These are phyloP conservation scores for Dendrocincla fuliginosa DNA, from an alignment of 2,797 vertebrate genomes.

Conservation along the genomic window DNA sequence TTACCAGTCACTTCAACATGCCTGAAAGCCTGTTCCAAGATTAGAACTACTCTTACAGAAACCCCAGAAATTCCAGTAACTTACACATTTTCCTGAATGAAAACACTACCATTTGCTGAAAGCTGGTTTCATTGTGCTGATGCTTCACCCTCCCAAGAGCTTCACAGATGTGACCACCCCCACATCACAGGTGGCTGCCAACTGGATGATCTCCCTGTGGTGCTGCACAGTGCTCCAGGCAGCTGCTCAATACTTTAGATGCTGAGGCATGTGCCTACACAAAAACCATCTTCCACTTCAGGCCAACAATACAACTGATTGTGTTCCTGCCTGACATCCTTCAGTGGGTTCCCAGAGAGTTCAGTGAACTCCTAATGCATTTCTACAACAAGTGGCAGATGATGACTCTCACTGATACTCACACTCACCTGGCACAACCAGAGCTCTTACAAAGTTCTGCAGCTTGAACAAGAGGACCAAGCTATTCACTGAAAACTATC, in stretches of 20 bases:
- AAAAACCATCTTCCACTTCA: neutral
- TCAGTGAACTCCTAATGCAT: neutral
- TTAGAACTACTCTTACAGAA: neutral
- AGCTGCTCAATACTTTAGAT: neutral
- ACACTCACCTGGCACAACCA: neutral
- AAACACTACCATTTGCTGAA: neutral
- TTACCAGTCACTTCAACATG: neutral
- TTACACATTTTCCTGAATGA: accelerated
- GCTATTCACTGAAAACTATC: neutral
- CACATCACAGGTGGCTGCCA: accelerated
- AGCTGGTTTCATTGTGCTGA: neutral
- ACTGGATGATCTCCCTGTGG: accelerated
- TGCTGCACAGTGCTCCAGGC: accelerated
- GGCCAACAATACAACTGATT: neutral
- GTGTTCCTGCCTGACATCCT: neutral
- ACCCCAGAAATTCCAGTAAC: neutral
- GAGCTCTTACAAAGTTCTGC: neutral
- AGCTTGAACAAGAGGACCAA: neutral
- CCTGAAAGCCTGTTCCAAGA: neutral
- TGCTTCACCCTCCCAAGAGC: neutral
- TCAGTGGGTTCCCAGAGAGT: neutral
- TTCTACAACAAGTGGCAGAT: neutral
- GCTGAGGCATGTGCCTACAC: neutral
- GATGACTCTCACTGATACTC: neutral
- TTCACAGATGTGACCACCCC: neutral